Evolutionary conservation across 2,797 vertebrate species (phyloP), one percentile per base, ranked within the genome.

Genomic region (Phylloscopus collybita): DNA sequence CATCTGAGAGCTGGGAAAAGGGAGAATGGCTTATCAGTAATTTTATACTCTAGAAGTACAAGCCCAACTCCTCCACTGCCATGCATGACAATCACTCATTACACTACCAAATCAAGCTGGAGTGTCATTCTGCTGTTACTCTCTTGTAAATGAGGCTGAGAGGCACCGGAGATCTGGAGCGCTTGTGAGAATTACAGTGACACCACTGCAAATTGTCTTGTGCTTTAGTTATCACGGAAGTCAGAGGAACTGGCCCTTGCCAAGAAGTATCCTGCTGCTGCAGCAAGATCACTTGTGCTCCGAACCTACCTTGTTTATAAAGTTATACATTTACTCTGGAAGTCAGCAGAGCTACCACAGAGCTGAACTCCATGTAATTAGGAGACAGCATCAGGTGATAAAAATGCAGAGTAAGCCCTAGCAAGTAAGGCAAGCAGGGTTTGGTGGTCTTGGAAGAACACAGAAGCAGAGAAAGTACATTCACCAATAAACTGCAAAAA

Each of bases 321-420:
- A 95, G 94, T 94, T 95, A 92, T 3, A 90, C 90, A 94, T 95
- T 96, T 84, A 95, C 95, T 93, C 49, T 21, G 27, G 56, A 90
- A 94, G 80, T 86, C 93, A 90, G 90, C 18, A 66, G 80, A 93
- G 71, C 88, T 82, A 84, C 40, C 86, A 85, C 1, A 7, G 70
- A 73, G 80, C 82, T 80, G 88, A 93, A 91, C 86, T 93, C 91
- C 64, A 57, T 38, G 92, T 76, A 84, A 87, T 93, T 73, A 86
- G 80, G 56, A 93, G 75, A 85, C 89, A 76, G 67, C 83, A 82
- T 94, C 74, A 67, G 78, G 67, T 84, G 86, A 94, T 60, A 75
- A 61, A 88, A 93, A 92, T 16, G 86, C 71, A 66, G 74, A 66
- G 60, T 38, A 38, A 66, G 80, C 73, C 66, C 73, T 20, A 34